phyloP scores from a whole-genome alignment of 2,888 invertebrate genomes.

The Mythimna loreyi region DNA sequence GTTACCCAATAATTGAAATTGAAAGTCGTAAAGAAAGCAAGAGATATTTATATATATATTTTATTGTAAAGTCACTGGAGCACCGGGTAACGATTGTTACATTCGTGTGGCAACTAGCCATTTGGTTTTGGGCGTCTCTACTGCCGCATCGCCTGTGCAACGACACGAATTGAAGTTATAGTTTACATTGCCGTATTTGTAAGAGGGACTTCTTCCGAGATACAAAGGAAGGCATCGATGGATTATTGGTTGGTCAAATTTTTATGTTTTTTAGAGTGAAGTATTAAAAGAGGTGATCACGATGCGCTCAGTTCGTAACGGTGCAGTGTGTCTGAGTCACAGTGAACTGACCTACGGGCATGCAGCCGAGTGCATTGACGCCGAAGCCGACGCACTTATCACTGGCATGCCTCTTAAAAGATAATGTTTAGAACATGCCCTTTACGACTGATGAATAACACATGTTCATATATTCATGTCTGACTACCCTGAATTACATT shows the following conservation, averaged over 20 bases:
- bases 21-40: slow-evolving; percentile 84
- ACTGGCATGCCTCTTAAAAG: slow-evolving; percentile 87
- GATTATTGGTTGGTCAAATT: slow-evolving; percentile 47
- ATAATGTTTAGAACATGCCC: slow-evolving; percentile 87
- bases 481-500: slow-evolving; percentile 78
- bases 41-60: slow-evolving; percentile 70
- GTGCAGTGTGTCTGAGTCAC: slow-evolving; percentile 88
- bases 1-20: slow-evolving; percentile 79
- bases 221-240: slow-evolving; percentile 15
- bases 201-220: background rate
- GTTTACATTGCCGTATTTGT: slow-evolving; percentile 66
- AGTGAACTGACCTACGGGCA: slow-evolving; percentile 90
- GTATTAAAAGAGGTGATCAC: slow-evolving; percentile 78
- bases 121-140: slow-evolving; percentile 70
- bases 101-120: slow-evolving; percentile 75
- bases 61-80: slow-evolving; percentile 86
- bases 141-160: slow-evolving; percentile 39
- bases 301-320: slow-evolving; percentile 86
- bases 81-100: slow-evolving; percentile 85
- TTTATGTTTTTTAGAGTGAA: slow-evolving; percentile 12
- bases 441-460: slow-evolving; percentile 85
- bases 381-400: slow-evolving; percentile 86
- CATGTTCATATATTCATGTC: slow-evolving; percentile 85
- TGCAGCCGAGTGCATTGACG: slow-evolving; percentile 90
- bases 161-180: slow-evolving; percentile 22